Evolutionary conservation across 2,888 invertebrate genomes (phyloP).

Genomic region (Adelognathus sp.): DNA sequence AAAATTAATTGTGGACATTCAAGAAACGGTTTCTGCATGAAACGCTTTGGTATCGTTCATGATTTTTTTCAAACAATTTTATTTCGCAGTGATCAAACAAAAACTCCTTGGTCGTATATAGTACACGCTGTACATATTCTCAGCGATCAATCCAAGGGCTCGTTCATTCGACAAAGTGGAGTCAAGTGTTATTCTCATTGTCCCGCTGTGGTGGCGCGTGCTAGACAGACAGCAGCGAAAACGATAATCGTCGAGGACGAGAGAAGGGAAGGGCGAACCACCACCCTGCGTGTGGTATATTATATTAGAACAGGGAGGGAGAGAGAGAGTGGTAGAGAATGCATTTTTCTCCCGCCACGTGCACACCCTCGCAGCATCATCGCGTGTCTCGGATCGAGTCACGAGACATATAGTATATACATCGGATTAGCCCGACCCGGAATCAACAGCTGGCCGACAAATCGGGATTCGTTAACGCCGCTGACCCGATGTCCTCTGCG

Average conservation of each 20-base stretch:
- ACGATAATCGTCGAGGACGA: background rate
- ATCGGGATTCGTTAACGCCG: constrained; percentile 42
- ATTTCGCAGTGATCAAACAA: too few relatives aligned
- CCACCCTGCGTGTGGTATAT: too few relatives aligned
- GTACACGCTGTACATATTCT: too few relatives aligned
- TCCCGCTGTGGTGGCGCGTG: constrained; percentile 61
- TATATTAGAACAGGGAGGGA: background rate
- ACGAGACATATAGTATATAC: too few relatives aligned
- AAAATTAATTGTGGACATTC: too few relatives aligned
- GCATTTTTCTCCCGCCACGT: constrained; percentile 26
- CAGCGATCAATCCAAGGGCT: constrained; percentile 7
- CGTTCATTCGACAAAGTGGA: constrained; percentile 68
- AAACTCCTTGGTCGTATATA: too few relatives aligned
- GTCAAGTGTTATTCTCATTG: constrained; percentile 73
- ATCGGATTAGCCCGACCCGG: constrained; percentile 67
- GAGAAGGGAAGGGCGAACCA: background rate
- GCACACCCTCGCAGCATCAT: constrained; percentile 31
- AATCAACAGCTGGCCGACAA: constrained; percentile 55
- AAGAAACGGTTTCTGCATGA: too few relatives aligned
- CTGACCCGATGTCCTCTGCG: constrained; percentile 1
- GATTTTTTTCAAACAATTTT: too few relatives aligned
- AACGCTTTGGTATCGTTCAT: too few relatives aligned
- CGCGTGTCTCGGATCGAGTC: constrained; percentile 53
- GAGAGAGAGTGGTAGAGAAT: constrained; percentile 5
- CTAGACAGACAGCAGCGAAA: constrained; percentile 31